Base-by-base conservation (phyloP, 2,888 invertebrate genomes). In the Cryptocephalus primarius region DNA sequence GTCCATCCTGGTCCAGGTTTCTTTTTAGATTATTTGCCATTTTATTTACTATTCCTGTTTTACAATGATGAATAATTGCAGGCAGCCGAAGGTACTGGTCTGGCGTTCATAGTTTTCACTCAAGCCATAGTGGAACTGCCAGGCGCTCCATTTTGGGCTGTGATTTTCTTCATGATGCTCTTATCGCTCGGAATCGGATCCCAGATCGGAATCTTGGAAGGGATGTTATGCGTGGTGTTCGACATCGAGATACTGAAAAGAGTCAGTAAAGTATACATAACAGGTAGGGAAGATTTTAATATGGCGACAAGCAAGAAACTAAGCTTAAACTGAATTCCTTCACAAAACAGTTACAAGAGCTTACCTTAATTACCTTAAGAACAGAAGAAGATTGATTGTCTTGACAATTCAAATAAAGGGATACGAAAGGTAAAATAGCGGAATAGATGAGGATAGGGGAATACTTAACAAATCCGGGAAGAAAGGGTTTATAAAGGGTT, bases 21-120 rank as follows among this genome's bases (percentile, higher is more conserved):
- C 22, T 22, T 22, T 2, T 2, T 22, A 6, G 22, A 22, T 22
- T 22, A 22, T 22, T 22, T 22, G 22, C 3, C 6, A 22, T 6
- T 22, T 22, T 22, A 22, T 22, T 22, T 22, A 4, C 22, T 2
- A 22, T 22, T 22, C 22, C 3, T 22, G 22, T 22, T 22, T 22
- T 22, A 22, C 22, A 22, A 4, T 22, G 6, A 22, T 22, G 6
- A 22, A 22, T 22, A 22, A 22, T 68, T 72, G 9, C 67, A 92
- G 90, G 94, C 93, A 22, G 94, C 93, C 32, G 92, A 94, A 73
- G 95, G 95, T 42, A 95, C 94, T 1, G 95, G 95, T 1, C 72
- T 95, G 42, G 95, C 94, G 1, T 95, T 95, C 71, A 93, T 95
- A 53, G 91, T 95, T n/a, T 94, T 95, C 73, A 94, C 95, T 0